Conservation (phyloP, 1,140 invertebrate species). For the Diorhabda carinulata region DNA sequence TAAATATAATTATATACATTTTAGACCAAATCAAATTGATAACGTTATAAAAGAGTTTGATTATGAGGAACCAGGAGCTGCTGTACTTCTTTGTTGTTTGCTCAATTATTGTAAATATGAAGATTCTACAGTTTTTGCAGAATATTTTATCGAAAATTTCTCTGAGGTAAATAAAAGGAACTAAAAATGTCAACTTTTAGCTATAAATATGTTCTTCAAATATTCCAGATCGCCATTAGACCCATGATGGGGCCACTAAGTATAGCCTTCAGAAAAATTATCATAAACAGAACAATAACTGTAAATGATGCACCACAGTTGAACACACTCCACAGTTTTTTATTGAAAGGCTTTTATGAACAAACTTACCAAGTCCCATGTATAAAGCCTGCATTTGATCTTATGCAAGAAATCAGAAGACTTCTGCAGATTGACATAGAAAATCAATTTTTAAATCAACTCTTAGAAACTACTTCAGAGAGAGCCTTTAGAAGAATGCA, state of each 20-base stretch:
- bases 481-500: conserved; percentile 15
- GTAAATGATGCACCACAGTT: conserved; percentile 5
- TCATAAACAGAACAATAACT: conserved; percentile 1
- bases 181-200: not conserved
- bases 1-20: not conserved
- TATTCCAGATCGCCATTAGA: conserved; percentile 6
- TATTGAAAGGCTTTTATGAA: conserved; percentile 13
- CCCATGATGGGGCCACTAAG: conserved; percentile 5
- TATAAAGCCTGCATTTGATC: conserved; percentile 10
- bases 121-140: conserved; percentile 21
- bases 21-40: conserved; percentile 18
- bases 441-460: conserved; percentile 9
- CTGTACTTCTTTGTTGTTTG: conserved; percentile 21
- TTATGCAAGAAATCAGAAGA: conserved; percentile 8
- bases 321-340: conserved; percentile 1
- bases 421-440: conserved; percentile 11
- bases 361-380: conserved; percentile 4
- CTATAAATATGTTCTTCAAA: not conserved
- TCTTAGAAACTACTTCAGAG: conserved; percentile 11
- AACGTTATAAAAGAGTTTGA: conserved; percentile 24
- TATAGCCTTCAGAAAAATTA: conserved; percentile 7
- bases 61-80: conserved; percentile 22
- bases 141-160: conserved; percentile 25
- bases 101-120: conserved; percentile 27
- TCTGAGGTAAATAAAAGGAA: conserved; percentile 12